Base-by-base conservation (phyloP, 2,888 invertebrate species). In the Pherbina coryleti region DNA sequence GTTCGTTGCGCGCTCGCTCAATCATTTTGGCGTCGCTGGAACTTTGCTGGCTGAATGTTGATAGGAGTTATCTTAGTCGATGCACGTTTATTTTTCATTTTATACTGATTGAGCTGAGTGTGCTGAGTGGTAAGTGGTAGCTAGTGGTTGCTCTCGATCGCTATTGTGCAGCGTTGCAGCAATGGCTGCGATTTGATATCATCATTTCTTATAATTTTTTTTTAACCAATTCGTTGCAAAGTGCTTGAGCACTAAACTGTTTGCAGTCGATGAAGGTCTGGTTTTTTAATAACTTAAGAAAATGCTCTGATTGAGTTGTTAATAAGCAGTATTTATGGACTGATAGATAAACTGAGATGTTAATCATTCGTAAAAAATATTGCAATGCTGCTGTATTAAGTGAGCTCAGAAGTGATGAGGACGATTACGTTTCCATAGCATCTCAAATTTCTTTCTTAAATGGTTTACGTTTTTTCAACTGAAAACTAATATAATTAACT, bases 51-150 rank as follows among this genome's bases (percentile, higher is more conserved):
- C 66, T 66, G 31, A 62, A 37, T 62, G 22, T 53, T 53, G 75
- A 75, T 75, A 75, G 55, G 75, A 75, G 55, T 75, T 75, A 75
- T 75, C 75, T 34, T 53, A 14, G 34, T 5, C 55, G 67, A 67
- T 67, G 66, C 75, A 67, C 67, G 67, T 75, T 73, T 74, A 74
- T 74, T 64, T 74, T 66, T 74, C 64, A 74, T 64, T 74, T 31
- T 34, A 28, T n/a, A 0, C 19, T 57, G 57, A 44, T 57, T 17
- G 34, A 14, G 28, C 31, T 22, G 19, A 19, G 14, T 37, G 31
- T n/a, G 11, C 55, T 53, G 17, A 31, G 31, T 72, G 72, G 71
- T 60, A 37, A 44, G 60, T 25, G 37, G 44, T 60, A 14, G 19
- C 37, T 60, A 44, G 57, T 60, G 19, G 28, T 28, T 57, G 57